Conservation (phyloP, 2,797 vertebrate genomes). For the Lepilemur ruficaudatus region DNA sequence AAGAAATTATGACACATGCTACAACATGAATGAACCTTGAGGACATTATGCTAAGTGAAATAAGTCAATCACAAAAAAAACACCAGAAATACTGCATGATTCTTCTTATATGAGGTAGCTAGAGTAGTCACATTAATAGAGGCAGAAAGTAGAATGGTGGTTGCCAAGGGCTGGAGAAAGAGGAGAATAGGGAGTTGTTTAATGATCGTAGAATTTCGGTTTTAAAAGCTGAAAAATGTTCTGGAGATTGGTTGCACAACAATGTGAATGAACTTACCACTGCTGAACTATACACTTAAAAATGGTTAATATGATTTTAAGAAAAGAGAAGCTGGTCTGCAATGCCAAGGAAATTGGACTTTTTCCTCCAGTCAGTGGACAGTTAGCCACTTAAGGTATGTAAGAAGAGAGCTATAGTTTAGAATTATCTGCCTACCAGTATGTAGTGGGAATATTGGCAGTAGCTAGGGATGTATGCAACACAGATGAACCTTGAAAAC, state of each 20-base stretch:
- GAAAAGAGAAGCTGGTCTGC: not conserved
- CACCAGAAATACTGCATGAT: not conserved
- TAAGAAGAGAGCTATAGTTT: not conserved
- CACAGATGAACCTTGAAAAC: not conserved
- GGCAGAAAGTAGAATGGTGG: not conserved
- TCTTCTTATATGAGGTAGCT: not conserved
- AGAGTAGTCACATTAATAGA: not conserved
- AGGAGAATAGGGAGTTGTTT: not conserved
- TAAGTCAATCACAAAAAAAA: not conserved
- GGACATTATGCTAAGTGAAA: not conserved
- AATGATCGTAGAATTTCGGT: not conserved
- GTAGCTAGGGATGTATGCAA: not conserved
- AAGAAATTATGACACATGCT: not conserved
- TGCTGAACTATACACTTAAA: not conserved
- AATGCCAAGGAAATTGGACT: not conserved
- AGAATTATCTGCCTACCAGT: not conserved
- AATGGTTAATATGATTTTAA: not conserved
- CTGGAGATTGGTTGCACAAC: not conserved
- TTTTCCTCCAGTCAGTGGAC: not conserved
- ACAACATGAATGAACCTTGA: not conserved
- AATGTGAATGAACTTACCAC: not conserved
- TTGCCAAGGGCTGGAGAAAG: not conserved
- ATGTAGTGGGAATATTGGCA: not conserved
- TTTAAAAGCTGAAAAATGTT: not conserved
- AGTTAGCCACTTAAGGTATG: not conserved